Evolutionary conservation across 2,888 invertebrate species (phyloP), one percentile per base, ranked within the genome.

Genomic region (Ochropleura leucogaster): DNA sequence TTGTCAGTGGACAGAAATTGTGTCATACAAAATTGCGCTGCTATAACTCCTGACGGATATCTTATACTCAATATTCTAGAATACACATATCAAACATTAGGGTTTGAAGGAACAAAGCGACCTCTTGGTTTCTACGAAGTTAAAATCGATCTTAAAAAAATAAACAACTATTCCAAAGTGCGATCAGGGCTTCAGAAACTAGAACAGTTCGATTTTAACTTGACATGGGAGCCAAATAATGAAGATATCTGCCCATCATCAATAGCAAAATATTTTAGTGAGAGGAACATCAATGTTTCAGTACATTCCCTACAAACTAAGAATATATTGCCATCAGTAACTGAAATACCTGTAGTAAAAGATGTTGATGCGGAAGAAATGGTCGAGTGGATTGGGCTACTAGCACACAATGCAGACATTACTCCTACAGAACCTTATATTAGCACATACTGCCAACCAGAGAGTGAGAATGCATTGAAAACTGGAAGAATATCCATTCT

Each of bases 341-440:
- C 78, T 16, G 89, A 92, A 87, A 89, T 95, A 66, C 96, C 96
- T 1, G 89, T 91, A 63, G 71, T 94, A 64, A 86, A 89, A 75
- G 94, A 94, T 82, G 90, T 90, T 7, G 93, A 95, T 30, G 76
- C 89, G 55, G 94, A 94, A 3, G 95, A 95, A 80, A 89, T 96
- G 81, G 92, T 92, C 0, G 96, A 96, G 88, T 96, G 96, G 96
- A 88, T 94, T 57, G 96, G 96, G 0, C 91, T 96, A 90, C 74
- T 96, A 18, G 93, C 93, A 16, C 89, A 90, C 42, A 86, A 89
- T 46, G 93, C 86, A 18, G 90, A 94, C 75, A 81, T 94, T 49
- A 79, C 84, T 3, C 92, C 92, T 10, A 88, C 84, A 12, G 93
- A 95, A 72, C 76, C 87, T 3, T 96, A 95, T 62, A 91, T 96